Conservation (phyloP, 2,888 invertebrate genomes). For the Pristionchus exspectatus region DNA sequence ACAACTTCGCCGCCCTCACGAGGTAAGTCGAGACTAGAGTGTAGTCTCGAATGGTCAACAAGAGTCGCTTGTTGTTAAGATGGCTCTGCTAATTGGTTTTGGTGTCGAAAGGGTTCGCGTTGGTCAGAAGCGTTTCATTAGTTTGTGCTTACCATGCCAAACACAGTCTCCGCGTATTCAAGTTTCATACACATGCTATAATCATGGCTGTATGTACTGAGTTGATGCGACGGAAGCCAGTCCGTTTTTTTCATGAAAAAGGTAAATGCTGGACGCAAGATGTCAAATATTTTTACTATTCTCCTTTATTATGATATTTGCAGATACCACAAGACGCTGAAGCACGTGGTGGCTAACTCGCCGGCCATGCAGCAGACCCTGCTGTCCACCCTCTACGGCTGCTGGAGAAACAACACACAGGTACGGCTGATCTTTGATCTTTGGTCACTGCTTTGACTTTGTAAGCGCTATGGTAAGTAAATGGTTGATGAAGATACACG, state of each 20-base stretch:
- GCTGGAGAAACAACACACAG: slow-evolving; percentile 95
- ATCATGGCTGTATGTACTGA: too few relatives aligned
- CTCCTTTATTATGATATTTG: slow-evolving; percentile 38
- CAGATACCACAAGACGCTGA: slow-evolving; percentile 81
- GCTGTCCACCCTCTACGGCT: slow-evolving; percentile 91
- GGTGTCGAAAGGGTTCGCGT: too few relatives aligned
- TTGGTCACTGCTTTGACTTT: not conserved
- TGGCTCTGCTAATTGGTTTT: too few relatives aligned
- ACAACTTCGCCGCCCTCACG: slow-evolving; percentile 97
- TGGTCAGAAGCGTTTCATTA: too few relatives aligned
- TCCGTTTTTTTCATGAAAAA: too few relatives aligned
- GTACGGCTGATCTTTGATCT: slow-evolving; percentile 68
- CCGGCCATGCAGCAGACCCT: slow-evolving; percentile 97
- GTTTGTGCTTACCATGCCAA: too few relatives aligned
- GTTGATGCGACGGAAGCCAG: too few relatives aligned
- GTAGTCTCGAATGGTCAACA: not conserved
- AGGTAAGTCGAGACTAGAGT: slow-evolving; percentile 83
- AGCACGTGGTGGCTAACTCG: slow-evolving; percentile 89
- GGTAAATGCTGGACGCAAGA: too few relatives aligned
- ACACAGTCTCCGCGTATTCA: not conserved
- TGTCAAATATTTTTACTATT: not conserved
- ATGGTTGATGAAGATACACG: not conserved
- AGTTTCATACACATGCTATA: not conserved
- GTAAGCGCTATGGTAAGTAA: not conserved
- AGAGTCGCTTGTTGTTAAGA: too few relatives aligned